Evolutionary conservation across 2,888 invertebrate species (phyloP).

Genomic region (Amphipoea oculea): DNA sequence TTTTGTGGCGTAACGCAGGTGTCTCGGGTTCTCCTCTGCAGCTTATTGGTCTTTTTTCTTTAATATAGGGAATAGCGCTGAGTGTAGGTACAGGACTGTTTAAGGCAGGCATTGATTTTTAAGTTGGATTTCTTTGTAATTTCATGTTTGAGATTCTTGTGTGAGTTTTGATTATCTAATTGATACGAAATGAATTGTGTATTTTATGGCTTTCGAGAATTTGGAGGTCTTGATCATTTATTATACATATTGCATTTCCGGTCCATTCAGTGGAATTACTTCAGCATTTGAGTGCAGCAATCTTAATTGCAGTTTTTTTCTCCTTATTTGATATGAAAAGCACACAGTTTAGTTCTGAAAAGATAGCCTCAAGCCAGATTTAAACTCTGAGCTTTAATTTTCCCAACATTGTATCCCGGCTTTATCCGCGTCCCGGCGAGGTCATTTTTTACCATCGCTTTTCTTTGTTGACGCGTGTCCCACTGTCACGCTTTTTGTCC

Average conservation of each 20-base stretch:
- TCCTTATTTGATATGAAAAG: no score
- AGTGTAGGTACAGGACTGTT: conserved; percentile 32
- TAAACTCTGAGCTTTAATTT: conserved; percentile 31
- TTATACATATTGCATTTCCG: neutral
- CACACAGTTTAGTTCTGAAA: no score
- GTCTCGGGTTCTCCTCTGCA: conserved; percentile 76
- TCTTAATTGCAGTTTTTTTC: neutral
- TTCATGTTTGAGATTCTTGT: neutral
- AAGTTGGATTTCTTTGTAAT: neutral
- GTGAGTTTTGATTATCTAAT: neutral
- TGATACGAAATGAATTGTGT: neutral
- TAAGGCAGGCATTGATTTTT: conserved; percentile 9
- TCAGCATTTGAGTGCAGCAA: neutral
- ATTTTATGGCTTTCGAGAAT: neutral
- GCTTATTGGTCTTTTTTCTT: conserved; percentile 66
- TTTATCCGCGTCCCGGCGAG: conserved; percentile 45
- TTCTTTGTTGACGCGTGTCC: conserved; percentile 85
- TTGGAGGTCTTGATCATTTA: neutral
- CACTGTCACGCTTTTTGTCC: conserved; percentile 79
- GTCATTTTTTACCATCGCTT: conserved; percentile 63
- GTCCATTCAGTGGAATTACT: neutral
- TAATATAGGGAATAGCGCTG: conserved; percentile 21
- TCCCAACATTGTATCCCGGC: conserved; percentile 56
- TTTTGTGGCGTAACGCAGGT: conserved; percentile 86
- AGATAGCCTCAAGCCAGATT: neutral